phyloP scores from a whole-genome alignment of 2,888 invertebrate genomes.

The Temnothorax rugatulus region DNA sequence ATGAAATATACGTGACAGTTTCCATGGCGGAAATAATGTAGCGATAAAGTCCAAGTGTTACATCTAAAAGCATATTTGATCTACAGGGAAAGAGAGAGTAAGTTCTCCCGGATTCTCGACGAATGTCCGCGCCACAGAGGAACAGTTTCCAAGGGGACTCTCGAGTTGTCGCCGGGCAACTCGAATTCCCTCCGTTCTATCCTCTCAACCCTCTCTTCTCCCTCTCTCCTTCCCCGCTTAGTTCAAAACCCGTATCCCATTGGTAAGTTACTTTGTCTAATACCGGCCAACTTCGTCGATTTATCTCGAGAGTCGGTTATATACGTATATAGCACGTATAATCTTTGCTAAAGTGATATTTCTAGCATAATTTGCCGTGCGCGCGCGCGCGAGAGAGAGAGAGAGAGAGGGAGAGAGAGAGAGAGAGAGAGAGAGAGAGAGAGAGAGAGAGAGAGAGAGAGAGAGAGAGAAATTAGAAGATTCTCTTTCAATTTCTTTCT shows the following conservation, averaged over 20 bases:
- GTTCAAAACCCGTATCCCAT: slow-evolving; percentile 64
- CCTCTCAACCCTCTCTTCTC: slow-evolving; percentile 41
- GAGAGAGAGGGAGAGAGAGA: background rate
- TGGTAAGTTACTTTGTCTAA: slow-evolving; percentile 72
- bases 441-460: no score
- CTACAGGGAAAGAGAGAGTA: slow-evolving; percentile 29
- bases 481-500: background rate
- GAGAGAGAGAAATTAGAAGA: background rate
- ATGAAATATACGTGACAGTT: background rate
- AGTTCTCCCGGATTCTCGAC: slow-evolving; percentile 47
- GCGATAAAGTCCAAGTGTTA: background rate
- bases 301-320: slow-evolving; percentile 63
- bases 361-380: slow-evolving; percentile 31
- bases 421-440: background rate
- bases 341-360: slow-evolving; percentile 46
- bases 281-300: slow-evolving; percentile 72
- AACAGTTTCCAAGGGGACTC: slow-evolving; percentile 74
- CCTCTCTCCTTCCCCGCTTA: background rate
- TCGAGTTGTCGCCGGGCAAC: slow-evolving; percentile 68
- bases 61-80: slow-evolving; percentile 54
- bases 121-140: slow-evolving; percentile 65
- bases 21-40: background rate
- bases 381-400: background rate
- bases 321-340: slow-evolving; percentile 25
- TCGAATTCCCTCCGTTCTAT: slow-evolving; percentile 59